These are phyloP conservation scores for Dynastes hyllus DNA, from an alignment of 2,888 invertebrate species.

Conservation along the genomic window DNA sequence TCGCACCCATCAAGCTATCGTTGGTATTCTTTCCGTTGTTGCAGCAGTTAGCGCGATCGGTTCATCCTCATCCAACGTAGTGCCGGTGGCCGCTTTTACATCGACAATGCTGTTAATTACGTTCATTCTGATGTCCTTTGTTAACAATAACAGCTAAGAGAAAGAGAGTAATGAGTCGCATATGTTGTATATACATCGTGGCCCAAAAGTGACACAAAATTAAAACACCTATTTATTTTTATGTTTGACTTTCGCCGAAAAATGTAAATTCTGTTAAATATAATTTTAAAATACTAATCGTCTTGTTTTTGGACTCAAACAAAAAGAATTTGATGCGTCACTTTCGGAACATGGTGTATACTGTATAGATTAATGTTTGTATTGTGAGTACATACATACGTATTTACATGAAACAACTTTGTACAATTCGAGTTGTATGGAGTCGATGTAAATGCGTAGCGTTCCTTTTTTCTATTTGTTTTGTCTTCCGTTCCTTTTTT, in stretches of 20 bases:
- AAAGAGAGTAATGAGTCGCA: conserved; percentile 7
- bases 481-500: background rate
- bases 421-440: too few relatives aligned
- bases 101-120: conserved; percentile 54
- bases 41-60: conserved; percentile 60
- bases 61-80: conserved; percentile 52
- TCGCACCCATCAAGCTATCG: background rate
- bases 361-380: too few relatives aligned
- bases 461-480: background rate
- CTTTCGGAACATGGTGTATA: too few relatives aligned
- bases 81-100: conserved; percentile 32
- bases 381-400: too few relatives aligned
- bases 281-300: too few relatives aligned
- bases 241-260: too few relatives aligned
- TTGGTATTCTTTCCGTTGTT: conserved; percentile 54
- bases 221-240: too few relatives aligned
- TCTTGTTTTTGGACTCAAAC: too few relatives aligned
- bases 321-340: too few relatives aligned
- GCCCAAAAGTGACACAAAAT: too few relatives aligned
- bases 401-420: conserved; percentile 2
- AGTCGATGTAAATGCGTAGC: conserved; percentile 17
- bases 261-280: too few relatives aligned
- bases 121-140: conserved; percentile 51
- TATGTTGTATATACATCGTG: conserved; percentile 17
- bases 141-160: conserved; percentile 49